phyloP scores from a whole-genome alignment of 2,888 invertebrate genomes.

The Eueremaeus valkanovi region DNA sequence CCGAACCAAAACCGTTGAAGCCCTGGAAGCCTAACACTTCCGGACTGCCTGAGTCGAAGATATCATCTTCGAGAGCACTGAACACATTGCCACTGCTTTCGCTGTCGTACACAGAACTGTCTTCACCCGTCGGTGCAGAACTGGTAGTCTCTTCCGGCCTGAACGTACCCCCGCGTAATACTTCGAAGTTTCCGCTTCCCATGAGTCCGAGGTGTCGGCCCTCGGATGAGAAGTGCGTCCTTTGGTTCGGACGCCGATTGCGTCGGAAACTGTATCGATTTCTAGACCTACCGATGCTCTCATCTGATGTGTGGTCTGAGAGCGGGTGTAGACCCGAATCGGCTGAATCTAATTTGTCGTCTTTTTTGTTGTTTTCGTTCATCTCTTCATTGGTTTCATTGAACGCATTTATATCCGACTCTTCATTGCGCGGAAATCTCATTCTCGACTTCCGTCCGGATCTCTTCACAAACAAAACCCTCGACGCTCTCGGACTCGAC shows the following conservation, averaged over 20 bases:
- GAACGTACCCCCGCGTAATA: conserved; percentile 42
- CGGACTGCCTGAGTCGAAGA: conserved; percentile 38
- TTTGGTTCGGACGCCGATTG: not conserved
- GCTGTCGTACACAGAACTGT: not conserved
- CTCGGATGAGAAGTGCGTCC: conserved; percentile 19
- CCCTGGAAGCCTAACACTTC: conserved; percentile 43
- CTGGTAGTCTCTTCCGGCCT: conserved; percentile 4
- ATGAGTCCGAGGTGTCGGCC: conserved; percentile 32
- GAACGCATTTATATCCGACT: not conserved
- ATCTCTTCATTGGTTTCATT: conserved; percentile 9
- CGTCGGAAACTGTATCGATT: conserved; percentile 29
- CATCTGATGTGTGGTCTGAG: conserved; percentile 8
- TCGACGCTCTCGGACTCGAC: not conserved
- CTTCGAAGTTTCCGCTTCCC: conserved; percentile 43
- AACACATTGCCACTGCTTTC: conserved; percentile 29
- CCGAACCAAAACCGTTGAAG: conserved; percentile 41
- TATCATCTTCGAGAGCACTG: conserved; percentile 38
- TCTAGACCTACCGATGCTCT: not conserved
- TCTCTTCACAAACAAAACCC: conserved; percentile 15
- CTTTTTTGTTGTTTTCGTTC: not conserved
- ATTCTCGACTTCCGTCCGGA: conserved; percentile 16
- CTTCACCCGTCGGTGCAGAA: not conserved
- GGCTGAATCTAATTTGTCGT: conserved; percentile 18
- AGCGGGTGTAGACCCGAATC: conserved; percentile 3
- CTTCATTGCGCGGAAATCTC: conserved; percentile 28